Evolutionary conservation across 2,888 invertebrate species (phyloP), one percentile per base, ranked within the genome.

Genomic region (Drosophila anceps): DNA sequence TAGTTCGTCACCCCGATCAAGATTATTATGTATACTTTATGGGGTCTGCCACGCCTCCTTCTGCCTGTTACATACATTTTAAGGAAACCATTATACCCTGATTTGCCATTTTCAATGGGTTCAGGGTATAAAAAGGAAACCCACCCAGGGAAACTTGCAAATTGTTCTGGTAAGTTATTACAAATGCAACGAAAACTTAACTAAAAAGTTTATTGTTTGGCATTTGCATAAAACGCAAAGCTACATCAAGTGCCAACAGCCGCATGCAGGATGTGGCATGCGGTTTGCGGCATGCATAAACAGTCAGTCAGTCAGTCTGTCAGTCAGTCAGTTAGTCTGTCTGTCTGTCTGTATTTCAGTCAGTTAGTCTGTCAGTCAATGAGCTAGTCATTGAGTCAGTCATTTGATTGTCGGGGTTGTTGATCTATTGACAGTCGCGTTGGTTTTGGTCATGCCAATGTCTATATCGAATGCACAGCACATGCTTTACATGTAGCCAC

Each of bases 221-320:
- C 76, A 84, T 81, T 84, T 81, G 79, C 82, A 83, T 84, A 73
- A 82, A 84, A 82, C 72, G 69, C 78, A 67, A 77, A 71, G 58
- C 58, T 66, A 58, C 63, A 50, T 20, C 72, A 70, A 35, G 43
- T 44, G 55, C 44, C 62, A 63, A 57, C 51, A 71, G 70, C 43
- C 37, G 58, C 69, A 74, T 75, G 75, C 64, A 63, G 67, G 75
- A 57, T 71, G 57, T 15, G 57, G 55, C 55, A 55, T 55, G 39
- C 18, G 53, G 53, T 18, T 10, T 29, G 48, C 29, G 46, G 53
- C 53, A 24, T 43, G 37, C 50, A 50, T 31, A 27, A 15, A 53
- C 20, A 53, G 15, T 10, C 51, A 53, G 51, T 20, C 33, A 54
- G 43, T 35, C 41, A 10, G 18, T 10, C 43, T 0, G 2, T 6